phyloP scores from a whole-genome alignment of 2,113 vertebrate genomes.

The Misgurnus anguillicaudatus region DNA sequence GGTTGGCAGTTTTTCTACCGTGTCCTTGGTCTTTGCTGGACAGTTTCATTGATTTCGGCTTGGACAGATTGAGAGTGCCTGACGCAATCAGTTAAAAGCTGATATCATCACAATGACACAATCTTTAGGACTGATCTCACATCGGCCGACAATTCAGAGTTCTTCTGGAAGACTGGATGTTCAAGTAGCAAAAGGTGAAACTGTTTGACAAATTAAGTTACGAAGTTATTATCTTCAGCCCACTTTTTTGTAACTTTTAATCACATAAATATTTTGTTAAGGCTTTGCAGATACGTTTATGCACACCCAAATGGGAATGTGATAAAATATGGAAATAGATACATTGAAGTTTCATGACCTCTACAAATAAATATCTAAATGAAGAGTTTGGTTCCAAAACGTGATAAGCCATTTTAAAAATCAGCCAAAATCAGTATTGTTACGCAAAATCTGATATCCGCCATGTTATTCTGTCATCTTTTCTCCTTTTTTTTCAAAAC shows the following conservation, averaged over 20 bases:
- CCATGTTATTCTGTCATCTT: no score
- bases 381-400: no score
- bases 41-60: constrained; percentile 35
- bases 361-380: no score
- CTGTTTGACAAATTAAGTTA: constrained; percentile 18
- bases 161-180: neutral
- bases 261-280: no score
- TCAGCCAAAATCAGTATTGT: no score
- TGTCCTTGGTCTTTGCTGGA: constrained; percentile 38
- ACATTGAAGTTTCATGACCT: no score
- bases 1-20: constrained; percentile 6
- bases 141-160: constrained; percentile 10
- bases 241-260: neutral
- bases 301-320: no score
- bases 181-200: constrained; percentile 16
- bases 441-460: no score
- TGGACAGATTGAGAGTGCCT: constrained; percentile 22
- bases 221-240: neutral
- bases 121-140: constrained; percentile 5
- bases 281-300: no score
- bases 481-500: no score
- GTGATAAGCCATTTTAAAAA: no score
- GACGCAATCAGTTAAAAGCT: constrained; percentile 32
- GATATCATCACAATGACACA: constrained; percentile 36
- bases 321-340: no score